Evolutionary conservation across 2,113 vertebrate genomes (phyloP).

Genomic region (Microcebus griseorufus): DNA sequence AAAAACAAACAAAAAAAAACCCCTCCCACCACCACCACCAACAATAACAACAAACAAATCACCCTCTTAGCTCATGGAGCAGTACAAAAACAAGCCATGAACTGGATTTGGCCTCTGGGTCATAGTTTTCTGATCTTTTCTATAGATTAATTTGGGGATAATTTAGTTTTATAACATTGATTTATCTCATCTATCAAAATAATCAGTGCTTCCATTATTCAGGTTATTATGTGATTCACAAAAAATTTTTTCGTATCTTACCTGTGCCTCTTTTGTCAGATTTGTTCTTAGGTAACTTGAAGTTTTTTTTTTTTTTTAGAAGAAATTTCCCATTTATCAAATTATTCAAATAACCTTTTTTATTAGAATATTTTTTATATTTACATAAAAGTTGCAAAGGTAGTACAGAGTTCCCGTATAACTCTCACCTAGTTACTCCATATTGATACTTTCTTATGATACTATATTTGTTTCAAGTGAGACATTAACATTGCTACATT

Average conservation of each 20-base stretch:
- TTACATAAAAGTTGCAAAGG: background rate
- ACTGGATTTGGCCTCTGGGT: background rate
- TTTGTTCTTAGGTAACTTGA: background rate
- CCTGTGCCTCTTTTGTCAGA: background rate
- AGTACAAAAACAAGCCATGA: background rate
- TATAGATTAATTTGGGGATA: background rate
- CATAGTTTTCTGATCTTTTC: background rate
- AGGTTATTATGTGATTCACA: background rate
- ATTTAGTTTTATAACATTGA: background rate
- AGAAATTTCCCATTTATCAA: background rate
- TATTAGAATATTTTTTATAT: background rate
- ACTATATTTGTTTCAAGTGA: background rate
- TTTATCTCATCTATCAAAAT: background rate
- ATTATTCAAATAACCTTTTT: background rate
- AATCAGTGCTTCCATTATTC: background rate
- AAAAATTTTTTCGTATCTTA: background rate
- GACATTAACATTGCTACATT: background rate
- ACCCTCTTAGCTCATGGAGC: background rate
- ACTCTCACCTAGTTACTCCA: background rate
- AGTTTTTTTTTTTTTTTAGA: background rate
- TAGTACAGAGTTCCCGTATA: background rate
- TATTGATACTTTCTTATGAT: background rate
- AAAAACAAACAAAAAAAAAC: background rate
- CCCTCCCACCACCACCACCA: too few species aligned
- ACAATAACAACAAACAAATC: background rate